These are phyloP conservation scores for Anthoscopus minutus DNA, from an alignment of 2,113 vertebrate species.

Conservation along the genomic window DNA sequence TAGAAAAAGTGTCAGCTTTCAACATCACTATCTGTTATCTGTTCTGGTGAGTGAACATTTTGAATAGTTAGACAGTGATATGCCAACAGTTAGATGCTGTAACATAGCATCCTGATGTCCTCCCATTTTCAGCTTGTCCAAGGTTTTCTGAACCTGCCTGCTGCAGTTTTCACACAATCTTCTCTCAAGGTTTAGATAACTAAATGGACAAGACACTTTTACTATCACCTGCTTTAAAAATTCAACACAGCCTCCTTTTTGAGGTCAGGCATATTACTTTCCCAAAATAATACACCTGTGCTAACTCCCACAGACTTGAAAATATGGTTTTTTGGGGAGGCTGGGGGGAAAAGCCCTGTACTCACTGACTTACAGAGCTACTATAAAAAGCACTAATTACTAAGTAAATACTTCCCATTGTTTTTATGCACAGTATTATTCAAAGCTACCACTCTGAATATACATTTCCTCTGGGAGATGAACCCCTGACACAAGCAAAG, in stretches of 20 bases:
- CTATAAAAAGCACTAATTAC: neutral
- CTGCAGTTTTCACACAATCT: neutral
- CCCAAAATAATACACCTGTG: neutral
- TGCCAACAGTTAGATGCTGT: neutral
- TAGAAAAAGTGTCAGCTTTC: neutral
- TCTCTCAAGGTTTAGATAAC: neutral
- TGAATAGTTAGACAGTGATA: neutral
- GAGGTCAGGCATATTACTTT: neutral
- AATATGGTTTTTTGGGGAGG: neutral
- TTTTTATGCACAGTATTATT: neutral
- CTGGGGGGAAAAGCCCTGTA: accelerated
- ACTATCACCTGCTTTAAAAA: neutral
- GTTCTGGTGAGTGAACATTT: accelerated
- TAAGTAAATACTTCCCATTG: neutral
- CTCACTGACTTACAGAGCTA: neutral
- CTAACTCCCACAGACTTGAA: neutral
- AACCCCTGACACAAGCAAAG: neutral
- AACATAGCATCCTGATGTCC: neutral
- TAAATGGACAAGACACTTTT: neutral
- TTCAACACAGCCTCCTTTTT: neutral
- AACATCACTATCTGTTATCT: neutral
- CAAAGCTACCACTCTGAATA: neutral
- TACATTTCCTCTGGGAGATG: neutral
- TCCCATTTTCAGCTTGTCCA: neutral
- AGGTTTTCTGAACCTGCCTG: neutral